These are phyloP conservation scores for Asarcornis scutulata DNA, from an alignment of 2,113 vertebrate species.

Conservation along the genomic window DNA sequence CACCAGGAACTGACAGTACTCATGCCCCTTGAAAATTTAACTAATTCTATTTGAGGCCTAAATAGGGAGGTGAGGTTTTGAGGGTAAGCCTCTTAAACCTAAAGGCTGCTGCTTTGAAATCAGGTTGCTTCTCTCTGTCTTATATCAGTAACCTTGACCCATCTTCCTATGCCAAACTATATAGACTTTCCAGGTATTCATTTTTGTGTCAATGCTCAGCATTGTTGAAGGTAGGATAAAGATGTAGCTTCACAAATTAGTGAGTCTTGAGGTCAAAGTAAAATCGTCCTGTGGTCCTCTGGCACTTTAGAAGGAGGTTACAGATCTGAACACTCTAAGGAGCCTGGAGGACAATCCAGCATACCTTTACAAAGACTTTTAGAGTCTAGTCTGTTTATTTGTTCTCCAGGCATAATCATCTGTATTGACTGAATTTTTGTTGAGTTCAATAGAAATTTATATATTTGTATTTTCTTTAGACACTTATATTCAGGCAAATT, in stretches of 20 bases:
- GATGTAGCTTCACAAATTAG: not conserved
- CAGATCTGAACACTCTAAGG: not conserved
- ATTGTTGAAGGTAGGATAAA: not conserved
- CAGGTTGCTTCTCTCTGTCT: not conserved
- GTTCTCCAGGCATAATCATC: not conserved
- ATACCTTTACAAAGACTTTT: not conserved
- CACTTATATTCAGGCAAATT: not conserved
- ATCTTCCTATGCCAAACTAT: not conserved
- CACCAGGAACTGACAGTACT: not conserved
- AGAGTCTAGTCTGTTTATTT: not conserved
- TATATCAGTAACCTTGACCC: not conserved
- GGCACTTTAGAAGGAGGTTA: not conserved
- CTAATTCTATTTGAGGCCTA: not conserved
- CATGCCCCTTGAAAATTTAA: not conserved
- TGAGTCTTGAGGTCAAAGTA: not conserved
- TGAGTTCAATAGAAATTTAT: not conserved
- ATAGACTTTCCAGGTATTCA: not conserved
- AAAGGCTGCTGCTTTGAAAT: not conserved
- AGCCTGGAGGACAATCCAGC: not conserved
- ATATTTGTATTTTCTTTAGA: not conserved
- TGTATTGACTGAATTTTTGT: not conserved
- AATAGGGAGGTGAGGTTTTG: not conserved
- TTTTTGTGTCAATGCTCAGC: not conserved
- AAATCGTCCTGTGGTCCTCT: not conserved
- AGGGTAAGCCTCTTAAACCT: not conserved